Evolutionary conservation across 2,888 invertebrate genomes (phyloP).

Genomic region (Epirrhoe alternata): DNA sequence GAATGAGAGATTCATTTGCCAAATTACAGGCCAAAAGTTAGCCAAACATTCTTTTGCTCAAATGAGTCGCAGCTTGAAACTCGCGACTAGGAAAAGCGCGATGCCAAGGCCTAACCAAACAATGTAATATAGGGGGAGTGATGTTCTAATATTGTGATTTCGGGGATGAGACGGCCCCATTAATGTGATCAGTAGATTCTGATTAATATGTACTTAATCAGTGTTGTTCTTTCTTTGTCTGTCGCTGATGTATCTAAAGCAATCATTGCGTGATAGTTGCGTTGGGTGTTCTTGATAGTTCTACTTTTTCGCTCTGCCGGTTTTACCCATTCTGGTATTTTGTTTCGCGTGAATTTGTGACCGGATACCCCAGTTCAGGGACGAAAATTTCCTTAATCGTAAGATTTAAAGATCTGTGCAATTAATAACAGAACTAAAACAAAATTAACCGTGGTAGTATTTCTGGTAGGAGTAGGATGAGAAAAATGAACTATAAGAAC

Average conservation of each 20-base stretch:
- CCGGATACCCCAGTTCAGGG: background rate
- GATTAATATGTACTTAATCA: slow-evolving; percentile 24
- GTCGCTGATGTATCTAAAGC: slow-evolving; percentile 33
- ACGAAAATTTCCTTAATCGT: background rate
- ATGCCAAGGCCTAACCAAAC: slow-evolving; percentile 39
- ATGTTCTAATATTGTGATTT: slow-evolving; percentile 36
- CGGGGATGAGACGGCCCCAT: slow-evolving; percentile 26
- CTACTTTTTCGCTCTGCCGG: background rate
- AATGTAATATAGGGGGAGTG: slow-evolving; percentile 27
- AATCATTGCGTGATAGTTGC: slow-evolving; percentile 23
- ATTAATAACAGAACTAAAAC: background rate
- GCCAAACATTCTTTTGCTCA: slow-evolving; percentile 72
- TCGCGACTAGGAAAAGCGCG: slow-evolving; percentile 30
- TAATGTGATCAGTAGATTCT: slow-evolving; percentile 40
- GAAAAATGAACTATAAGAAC: background rate
- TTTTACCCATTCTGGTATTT: background rate
- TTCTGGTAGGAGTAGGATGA: slow-evolving; percentile 4
- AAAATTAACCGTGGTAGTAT: background rate
- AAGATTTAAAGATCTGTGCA: background rate
- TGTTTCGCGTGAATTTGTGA: background rate
- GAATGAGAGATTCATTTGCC: slow-evolving; percentile 69
- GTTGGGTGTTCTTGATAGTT: slow-evolving; percentile 13
- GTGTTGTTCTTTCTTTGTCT: slow-evolving; percentile 26
- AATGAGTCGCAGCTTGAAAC: slow-evolving; percentile 41
- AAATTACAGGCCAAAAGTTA: slow-evolving; percentile 73